Evolutionary conservation across 2,888 invertebrate genomes (phyloP).

Genomic region (Nineta flava): DNA sequence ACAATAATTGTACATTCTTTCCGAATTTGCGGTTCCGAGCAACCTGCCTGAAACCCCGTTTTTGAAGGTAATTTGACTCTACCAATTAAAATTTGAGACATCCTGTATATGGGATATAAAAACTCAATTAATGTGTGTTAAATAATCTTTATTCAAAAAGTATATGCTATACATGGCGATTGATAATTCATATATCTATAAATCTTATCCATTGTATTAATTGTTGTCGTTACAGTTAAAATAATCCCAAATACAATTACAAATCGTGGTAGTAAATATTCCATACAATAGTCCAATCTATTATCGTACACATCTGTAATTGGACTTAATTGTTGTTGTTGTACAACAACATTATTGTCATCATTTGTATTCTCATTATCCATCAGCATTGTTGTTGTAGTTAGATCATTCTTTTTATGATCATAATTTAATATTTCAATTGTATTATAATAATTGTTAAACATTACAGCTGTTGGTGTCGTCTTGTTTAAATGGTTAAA

Average conservation of each 20-base stretch:
- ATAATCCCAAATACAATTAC: conserved; percentile 44
- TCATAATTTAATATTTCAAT: too few species aligned
- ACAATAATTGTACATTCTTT: too few species aligned
- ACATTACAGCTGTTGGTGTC: neutral
- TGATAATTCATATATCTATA: conserved; percentile 46
- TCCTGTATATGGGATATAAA: too few species aligned
- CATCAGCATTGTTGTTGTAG: conserved; percentile 15
- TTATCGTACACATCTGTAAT: conserved; percentile 18
- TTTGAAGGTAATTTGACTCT: too few species aligned
- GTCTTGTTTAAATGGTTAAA: conserved; percentile 9
- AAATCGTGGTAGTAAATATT: conserved; percentile 35
- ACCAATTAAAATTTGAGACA: too few species aligned
- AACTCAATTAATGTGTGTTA: too few species aligned
- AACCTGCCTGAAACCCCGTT: too few species aligned
- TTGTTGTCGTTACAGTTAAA: conserved; percentile 52
- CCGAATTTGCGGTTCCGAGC: too few species aligned
- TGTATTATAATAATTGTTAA: conserved; percentile 4
- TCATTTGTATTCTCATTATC: conserved; percentile 10
- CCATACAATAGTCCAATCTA: conserved; percentile 23
- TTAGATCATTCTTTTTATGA: too few species aligned
- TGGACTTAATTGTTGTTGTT: neutral
- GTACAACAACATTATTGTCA: conserved; percentile 6
- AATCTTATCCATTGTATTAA: conserved; percentile 50
- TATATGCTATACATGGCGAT: conserved; percentile 55
- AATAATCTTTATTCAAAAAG: conserved; percentile 16